Base-by-base conservation (phyloP, 2,797 vertebrate species). In the Sardinella longiceps region DNA sequence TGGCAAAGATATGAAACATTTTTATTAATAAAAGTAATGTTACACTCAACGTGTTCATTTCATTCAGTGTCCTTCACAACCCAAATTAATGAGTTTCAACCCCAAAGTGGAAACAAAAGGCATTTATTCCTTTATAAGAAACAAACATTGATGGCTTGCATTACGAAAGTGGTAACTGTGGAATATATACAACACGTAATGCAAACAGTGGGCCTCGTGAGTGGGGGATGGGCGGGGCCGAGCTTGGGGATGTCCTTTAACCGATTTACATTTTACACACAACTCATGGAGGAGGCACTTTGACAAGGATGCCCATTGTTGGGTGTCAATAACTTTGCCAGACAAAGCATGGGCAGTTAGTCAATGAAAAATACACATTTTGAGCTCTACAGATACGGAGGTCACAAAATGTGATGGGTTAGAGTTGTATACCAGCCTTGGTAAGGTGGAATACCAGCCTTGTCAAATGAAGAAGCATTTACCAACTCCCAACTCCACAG, bases 21-120 rank as follows among this genome's bases (percentile, higher is more conserved):
- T 95, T 95, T 95, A 95, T 95, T 95, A 94, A 93, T 94, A 94
- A 94, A 95, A 93, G 90, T 92, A 63, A 86, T 92, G 86, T 90
- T 88, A 91, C 90, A 95, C 91, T 89, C 93, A 92, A 92, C 91
- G 90, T 93, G 91, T 88, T 81, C 92, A 91, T 81, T 92, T 91
- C 89, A 90, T 90, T 90, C 89, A 89, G 77, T 86, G 92, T 90
- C 74, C 85, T 94, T 92, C 92, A 94, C 92, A 91, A 93, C 91
- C 60, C 51, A 85, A 82, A 83, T 63, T 2, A 70, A 77, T 51
- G 82, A 81, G 50, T 87, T 84, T 85, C 81, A 92, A 94, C 88
- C 70, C 18, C 70, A 23, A 77, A 77, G 18, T 20, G 28, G 37
- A 43, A 94, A 93, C 93, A 94, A 93, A 91, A 94, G 89, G 87